Percentiles rank a stretch among this genome's conserved stretches.
These are phyloP conservation scores for Ptilorrhoa leucosticta DNA, from an alignment of 2,113 vertebrate species.

Conservation along the genomic window DNA sequence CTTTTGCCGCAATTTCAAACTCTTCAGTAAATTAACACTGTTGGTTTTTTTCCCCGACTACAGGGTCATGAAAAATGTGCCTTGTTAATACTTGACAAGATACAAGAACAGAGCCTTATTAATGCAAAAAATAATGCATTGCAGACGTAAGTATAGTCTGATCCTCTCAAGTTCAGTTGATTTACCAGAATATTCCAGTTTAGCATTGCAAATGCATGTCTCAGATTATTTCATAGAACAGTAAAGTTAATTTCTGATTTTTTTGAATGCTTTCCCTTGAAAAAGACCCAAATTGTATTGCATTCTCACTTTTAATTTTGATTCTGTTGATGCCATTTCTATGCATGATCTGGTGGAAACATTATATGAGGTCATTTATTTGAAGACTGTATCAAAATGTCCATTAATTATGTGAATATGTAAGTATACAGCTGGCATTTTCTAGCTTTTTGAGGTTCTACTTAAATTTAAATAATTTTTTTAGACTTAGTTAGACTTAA, in stretches of 20 bases:
- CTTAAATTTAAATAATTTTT: neutral
- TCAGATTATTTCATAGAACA: neutral
- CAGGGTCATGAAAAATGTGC: slow-evolving; percentile 95
- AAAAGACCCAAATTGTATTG: neutral
- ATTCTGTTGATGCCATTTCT: neutral
- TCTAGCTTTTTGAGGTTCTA: neutral
- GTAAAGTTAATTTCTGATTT: neutral
- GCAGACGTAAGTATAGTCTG: slow-evolving; percentile 87
- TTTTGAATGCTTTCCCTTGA: neutral
- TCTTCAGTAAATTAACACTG: neutral
- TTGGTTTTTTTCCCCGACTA: neutral
- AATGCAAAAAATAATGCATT: slow-evolving; percentile 88
- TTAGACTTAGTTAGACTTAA: neutral
- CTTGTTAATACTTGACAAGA: slow-evolving; percentile 91
- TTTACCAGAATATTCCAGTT: neutral
- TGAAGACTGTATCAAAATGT: neutral
- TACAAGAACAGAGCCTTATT: slow-evolving; percentile 84
- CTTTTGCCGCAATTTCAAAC: neutral
- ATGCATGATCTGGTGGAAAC: neutral
- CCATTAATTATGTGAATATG: neutral
- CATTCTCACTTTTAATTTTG: neutral
- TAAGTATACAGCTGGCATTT: neutral
- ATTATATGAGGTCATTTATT: neutral
- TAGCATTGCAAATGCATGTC: neutral
- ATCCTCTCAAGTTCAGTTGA: neutral